Evolutionary conservation across 2,113 vertebrate species (phyloP).

Genomic region (Centropus bengalensis): DNA sequence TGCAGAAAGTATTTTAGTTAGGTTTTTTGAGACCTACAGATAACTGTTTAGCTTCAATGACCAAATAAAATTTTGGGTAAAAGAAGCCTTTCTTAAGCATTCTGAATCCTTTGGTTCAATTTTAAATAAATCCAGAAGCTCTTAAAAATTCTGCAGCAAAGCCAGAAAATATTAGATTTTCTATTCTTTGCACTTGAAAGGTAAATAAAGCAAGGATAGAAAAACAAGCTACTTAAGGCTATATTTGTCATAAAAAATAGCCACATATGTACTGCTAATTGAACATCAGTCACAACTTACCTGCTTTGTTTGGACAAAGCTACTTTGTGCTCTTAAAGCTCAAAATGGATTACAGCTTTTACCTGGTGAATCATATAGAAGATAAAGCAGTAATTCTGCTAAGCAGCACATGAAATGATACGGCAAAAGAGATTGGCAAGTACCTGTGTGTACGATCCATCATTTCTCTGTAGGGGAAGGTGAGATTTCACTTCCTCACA

Average conservation of each 20-base stretch:
- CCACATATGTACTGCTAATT: neutral
- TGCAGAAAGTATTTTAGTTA: neutral
- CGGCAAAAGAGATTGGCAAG: neutral
- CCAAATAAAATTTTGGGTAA: neutral
- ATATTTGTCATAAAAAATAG: constrained; percentile 4
- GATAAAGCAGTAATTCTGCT: neutral
- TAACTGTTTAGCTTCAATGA: neutral
- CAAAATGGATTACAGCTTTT: neutral
- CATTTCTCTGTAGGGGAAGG: neutral
- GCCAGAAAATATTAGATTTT: neutral
- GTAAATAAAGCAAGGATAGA: neutral
- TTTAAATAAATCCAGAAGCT: constrained; percentile 7
- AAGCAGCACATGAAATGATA: neutral
- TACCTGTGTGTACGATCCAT: neutral
- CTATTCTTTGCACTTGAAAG: neutral
- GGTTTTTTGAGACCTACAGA: neutral
- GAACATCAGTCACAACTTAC: neutral
- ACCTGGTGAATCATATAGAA: neutral
- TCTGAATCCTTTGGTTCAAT: neutral
- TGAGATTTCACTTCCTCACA: neutral
- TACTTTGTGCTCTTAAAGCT: neutral
- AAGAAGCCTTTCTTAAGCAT: neutral
- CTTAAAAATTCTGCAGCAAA: neutral
- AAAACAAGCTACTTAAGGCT: neutral
- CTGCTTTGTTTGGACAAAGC: neutral